Base-by-base conservation (phyloP, 2,113 vertebrate genomes). In the Herpetotheres cachinnans region DNA sequence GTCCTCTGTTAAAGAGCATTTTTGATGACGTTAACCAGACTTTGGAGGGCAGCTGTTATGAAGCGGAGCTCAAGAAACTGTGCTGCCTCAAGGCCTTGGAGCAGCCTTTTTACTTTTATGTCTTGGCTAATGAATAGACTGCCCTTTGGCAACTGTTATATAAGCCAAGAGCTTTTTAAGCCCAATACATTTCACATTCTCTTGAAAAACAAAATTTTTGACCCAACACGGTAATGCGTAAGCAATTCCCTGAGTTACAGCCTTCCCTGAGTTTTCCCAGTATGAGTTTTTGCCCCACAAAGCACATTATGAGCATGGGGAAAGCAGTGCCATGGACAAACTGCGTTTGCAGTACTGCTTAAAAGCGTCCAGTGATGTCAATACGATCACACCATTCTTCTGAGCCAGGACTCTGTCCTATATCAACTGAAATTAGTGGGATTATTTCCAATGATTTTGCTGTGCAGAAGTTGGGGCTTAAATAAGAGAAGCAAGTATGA, bases 31-130 rank as follows among this genome's bases (percentile, higher is more conserved):
- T 85, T 94, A 96, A 94, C 59, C 93, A 96, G 92, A 80, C 89
- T 82, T 89, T n/a, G 66, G 82, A 94, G 85, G 84, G 85, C 93
- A 97, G 90, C 90, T 97, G 86, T 85, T 91, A 76, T 21, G 66
- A 93, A 88, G 96, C 3, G 6, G 54, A 85, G 78, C 84, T 95
- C 70, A 90, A 91, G 84, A 91, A 95, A 89, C 86, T 63, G 10
- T 74, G 34, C 52, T 96, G 94, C 95, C 89, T 94, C 65, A 42
- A 90, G 94, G 86, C 73, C 62, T 79, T 66, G 70, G 78, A 97
- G 81, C 73, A 91, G 91, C 89, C 78, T 95, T 94, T 91, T 91
- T 93, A 40, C 91, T 94, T 95, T 96, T 91, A 91, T 94, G 93
- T 91, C 85, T 93, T 77, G 66, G 50, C 50, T 95, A 95, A 87